These are phyloP conservation scores for Alloscopus bannaensis DNA, from an alignment of 2,888 invertebrate species.

Conservation along the genomic window DNA sequence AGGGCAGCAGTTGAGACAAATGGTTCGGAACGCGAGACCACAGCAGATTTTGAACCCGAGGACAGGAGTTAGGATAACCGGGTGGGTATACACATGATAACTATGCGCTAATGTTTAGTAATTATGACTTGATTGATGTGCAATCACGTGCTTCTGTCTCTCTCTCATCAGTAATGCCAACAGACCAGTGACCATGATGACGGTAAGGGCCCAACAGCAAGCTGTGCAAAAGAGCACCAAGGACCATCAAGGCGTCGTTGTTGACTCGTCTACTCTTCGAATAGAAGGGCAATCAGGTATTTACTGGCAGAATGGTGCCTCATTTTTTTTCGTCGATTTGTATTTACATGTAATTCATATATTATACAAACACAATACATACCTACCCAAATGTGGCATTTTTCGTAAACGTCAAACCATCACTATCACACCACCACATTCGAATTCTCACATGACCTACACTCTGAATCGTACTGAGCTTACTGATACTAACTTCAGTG, in stretches of 20 bases:
- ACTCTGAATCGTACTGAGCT: no score
- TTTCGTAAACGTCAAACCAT: no score
- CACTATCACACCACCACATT: no score
- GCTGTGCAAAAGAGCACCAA: constrained; percentile 25
- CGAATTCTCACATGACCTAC: no score
- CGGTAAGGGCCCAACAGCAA: constrained; percentile 32
- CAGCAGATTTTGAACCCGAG: constrained; percentile 57
- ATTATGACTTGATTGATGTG: neutral
- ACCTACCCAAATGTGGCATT: no score
- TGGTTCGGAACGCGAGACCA: constrained; percentile 57
- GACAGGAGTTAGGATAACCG: constrained; percentile 40
- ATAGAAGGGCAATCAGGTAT: constrained; percentile 26
- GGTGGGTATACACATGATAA: neutral
- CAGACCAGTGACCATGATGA: constrained; percentile 40
- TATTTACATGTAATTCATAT: no score
- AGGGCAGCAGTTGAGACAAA: constrained; percentile 52
- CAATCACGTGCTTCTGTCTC: neutral
- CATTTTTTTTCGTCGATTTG: no score
- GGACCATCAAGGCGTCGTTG: constrained; percentile 47
- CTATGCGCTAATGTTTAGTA: neutral
- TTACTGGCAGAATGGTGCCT: neutral
- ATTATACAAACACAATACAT: no score
- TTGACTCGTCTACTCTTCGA: constrained; percentile 67
- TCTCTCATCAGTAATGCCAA: neutral
- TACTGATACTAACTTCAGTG: constrained; percentile 26